Conservation (phyloP, 2,888 invertebrate genomes). For the Lepetodrilus schrolli region DNA sequence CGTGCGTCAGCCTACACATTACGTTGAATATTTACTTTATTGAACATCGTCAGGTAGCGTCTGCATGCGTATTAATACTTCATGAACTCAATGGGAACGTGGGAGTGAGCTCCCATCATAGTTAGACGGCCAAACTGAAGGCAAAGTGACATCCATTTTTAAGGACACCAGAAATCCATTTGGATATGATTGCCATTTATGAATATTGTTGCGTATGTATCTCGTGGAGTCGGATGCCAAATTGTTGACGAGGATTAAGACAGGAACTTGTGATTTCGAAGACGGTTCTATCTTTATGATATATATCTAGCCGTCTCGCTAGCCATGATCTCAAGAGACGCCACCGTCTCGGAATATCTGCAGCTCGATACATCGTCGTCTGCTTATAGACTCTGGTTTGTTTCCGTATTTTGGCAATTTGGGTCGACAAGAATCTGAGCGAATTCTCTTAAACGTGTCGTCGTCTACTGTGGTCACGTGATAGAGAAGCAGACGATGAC, state of each 20-base stretch:
- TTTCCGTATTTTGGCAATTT: constrained; percentile 4
- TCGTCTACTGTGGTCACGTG: constrained; percentile 13
- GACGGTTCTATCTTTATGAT: no score
- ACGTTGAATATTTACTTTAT: constrained; percentile 15
- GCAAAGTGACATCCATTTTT: neutral
- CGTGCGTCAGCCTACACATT: constrained; percentile 8
- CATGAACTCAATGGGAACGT: neutral
- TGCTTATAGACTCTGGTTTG: neutral
- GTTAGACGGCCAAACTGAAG: neutral
- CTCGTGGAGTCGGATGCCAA: neutral
- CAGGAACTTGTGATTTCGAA: no score
- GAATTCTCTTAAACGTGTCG: constrained; percentile 10
- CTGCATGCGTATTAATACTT: constrained; percentile 16
- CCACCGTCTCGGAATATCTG: neutral
- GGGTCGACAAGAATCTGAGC: constrained; percentile 6
- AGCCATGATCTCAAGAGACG: neutral
- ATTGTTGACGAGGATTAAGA: neutral
- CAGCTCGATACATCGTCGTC: neutral
- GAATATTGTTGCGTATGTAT: no score
- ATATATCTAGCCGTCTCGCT: no score
- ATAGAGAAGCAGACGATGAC: constrained; percentile 11
- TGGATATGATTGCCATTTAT: no score
- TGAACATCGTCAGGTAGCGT: neutral
- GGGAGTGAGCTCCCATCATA: neutral
- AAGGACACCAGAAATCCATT: no score